Conservation (phyloP, 2,888 invertebrate genomes). For the Chromoteleia sp. region DNA sequence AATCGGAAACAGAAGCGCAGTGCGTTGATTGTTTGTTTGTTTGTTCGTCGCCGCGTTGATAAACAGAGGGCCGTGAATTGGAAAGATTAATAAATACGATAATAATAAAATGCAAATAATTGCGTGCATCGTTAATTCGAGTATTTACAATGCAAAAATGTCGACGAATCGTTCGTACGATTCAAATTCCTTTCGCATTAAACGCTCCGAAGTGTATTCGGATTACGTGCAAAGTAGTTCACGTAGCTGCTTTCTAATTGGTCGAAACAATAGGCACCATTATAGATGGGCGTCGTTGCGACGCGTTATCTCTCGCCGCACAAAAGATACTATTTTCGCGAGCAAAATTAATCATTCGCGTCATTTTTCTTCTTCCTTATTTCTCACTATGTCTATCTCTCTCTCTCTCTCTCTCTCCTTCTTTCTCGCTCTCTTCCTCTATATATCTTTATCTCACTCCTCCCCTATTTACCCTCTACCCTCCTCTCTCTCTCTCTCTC, state of each 20-base stretch:
- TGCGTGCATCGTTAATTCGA: no score
- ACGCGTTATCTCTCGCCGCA: constrained; percentile 24
- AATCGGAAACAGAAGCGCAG: no score
- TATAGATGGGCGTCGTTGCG: constrained; percentile 34
- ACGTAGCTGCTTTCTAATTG: constrained; percentile 51
- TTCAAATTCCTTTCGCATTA: constrained; percentile 11
- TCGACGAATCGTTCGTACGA: neutral
- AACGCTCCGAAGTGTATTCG: constrained; percentile 24
- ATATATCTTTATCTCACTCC: no score
- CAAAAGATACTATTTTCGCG: constrained; percentile 24
- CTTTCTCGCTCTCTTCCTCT: no score
- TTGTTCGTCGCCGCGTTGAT: no score
- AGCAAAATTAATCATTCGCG: constrained; percentile 11
- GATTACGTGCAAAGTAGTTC: constrained; percentile 47
- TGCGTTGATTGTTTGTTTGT: no score
- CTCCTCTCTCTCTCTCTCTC: no score
- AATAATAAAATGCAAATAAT: no score
- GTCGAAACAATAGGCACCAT: constrained; percentile 38
- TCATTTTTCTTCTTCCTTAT: constrained; percentile 1
- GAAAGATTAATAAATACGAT: no score
- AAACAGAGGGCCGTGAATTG: no score
- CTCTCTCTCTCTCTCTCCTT: no score
- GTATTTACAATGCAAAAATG: constrained; percentile 8
- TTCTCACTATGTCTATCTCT: neutral
- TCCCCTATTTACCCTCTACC: no score